phyloP scores from a whole-genome alignment of 2,888 invertebrate genomes.

The Folsomia manolachei region DNA sequence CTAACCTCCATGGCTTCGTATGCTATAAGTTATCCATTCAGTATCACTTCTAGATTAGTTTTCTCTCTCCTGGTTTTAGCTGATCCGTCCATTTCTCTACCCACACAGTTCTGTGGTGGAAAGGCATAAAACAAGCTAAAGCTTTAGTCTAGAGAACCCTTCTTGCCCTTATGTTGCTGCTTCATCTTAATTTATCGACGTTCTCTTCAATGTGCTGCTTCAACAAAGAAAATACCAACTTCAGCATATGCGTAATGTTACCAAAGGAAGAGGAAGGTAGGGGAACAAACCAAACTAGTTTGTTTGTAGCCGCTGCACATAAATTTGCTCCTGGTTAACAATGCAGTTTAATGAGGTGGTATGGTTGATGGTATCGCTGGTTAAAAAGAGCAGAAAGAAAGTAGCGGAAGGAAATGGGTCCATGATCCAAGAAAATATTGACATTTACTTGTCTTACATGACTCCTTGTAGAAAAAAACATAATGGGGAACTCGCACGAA shows the following conservation, averaged over 20 bases:
- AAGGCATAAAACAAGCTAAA: background rate
- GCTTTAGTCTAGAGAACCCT: too few relatives aligned
- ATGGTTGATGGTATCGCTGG: background rate
- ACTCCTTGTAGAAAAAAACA: background rate
- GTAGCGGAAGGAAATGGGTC: background rate
- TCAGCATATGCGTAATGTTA: background rate
- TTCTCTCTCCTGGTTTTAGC: background rate
- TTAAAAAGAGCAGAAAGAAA: background rate
- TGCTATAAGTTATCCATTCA: background rate
- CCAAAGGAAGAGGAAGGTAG: too few relatives aligned
- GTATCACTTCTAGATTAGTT: background rate
- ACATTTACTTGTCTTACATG: background rate
- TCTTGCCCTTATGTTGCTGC: background rate
- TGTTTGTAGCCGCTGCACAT: background rate
- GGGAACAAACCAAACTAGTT: too few relatives aligned
- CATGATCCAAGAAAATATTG: conserved; percentile 12
- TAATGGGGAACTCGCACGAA: background rate
- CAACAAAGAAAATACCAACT: background rate
- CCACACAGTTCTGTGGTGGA: background rate
- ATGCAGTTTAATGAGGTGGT: background rate
- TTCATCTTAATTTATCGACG: background rate
- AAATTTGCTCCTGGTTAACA: background rate
- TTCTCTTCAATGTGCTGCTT: background rate
- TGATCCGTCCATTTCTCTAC: background rate
- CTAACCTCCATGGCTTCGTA: background rate